Conservation (phyloP, 2,113 vertebrate species). For the Dipodomys spectabilis region DNA sequence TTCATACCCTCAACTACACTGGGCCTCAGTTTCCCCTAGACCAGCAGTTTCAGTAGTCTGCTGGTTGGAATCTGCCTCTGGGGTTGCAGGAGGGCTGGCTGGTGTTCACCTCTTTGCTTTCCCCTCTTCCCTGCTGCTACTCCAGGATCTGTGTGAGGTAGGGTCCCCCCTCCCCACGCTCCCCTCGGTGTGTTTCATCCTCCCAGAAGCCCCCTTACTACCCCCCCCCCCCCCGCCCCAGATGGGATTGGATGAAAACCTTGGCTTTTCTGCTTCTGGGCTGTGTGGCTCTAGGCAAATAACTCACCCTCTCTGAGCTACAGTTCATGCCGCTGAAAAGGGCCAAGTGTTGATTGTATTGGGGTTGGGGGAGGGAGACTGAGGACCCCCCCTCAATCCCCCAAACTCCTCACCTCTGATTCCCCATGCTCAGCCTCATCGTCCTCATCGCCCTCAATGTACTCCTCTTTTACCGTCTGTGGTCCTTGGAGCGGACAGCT, state of each 20-base stretch:
- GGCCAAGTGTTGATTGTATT: no score
- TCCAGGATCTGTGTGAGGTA: constrained; percentile 95
- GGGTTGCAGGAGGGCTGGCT: fast-evolving
- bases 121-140: constrained; percentile 73
- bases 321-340: constrained; percentile 1
- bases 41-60: not conserved
- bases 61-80: fast-evolving
- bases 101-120: constrained; percentile 59
- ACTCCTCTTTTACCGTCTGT: constrained; percentile 95
- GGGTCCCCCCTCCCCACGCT: not conserved
- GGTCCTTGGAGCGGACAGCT: constrained; percentile 92
- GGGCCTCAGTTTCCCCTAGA: not conserved
- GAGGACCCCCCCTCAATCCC: no score
- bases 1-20: not conserved
- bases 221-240: not conserved
- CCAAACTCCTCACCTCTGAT: not conserved
- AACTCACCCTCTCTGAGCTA: not conserved
- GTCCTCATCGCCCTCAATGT: constrained; percentile 93
- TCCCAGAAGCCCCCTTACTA: not conserved
- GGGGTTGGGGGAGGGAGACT: no score
- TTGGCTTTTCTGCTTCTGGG: not conserved
- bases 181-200: fast-evolving
- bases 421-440: constrained; percentile 86
- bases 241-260: not conserved
- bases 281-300: not conserved